Evolutionary conservation across 2,797 vertebrate species (phyloP).

Genomic region (Paratrypauchen microcephalus): DNA sequence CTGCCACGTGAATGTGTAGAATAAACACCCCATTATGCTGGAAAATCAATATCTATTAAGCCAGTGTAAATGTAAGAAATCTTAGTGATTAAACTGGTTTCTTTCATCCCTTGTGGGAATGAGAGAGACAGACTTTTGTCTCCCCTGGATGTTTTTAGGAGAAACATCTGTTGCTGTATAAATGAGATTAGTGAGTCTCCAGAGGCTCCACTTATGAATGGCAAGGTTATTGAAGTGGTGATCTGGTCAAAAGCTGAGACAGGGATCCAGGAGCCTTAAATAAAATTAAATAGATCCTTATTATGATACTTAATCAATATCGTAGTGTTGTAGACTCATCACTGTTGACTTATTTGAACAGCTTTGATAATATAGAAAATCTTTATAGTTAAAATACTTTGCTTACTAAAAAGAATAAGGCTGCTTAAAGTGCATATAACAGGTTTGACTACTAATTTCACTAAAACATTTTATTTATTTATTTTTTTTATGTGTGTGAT

Average conservation of each 20-base stretch:
- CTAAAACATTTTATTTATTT: too few species aligned
- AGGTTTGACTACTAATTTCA: too few species aligned
- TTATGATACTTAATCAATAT: conserved; percentile 48
- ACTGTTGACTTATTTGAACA: conserved; percentile 57
- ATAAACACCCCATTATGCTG: conserved; percentile 28
- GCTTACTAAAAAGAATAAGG: too few species aligned
- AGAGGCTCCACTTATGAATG: conserved; percentile 67
- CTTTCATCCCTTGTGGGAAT: conserved; percentile 69
- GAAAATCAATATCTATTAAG: conserved; percentile 53
- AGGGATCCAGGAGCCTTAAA: conserved; percentile 59
- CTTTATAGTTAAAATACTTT: neutral
- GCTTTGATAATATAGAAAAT: conserved; percentile 69
- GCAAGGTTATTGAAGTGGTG: conserved; percentile 44
- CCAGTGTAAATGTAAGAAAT: conserved; percentile 59
- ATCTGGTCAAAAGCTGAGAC: conserved; percentile 52
- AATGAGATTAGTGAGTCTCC: conserved; percentile 72
- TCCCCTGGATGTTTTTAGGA: conserved; percentile 72
- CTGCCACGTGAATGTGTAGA: neutral
- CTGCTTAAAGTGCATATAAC: too few species aligned
- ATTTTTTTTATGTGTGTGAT: too few species aligned
- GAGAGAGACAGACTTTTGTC: conserved; percentile 58
- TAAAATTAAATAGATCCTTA: conserved; percentile 50
- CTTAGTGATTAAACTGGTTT: conserved; percentile 54
- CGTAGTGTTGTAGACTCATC: conserved; percentile 22
- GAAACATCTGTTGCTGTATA: conserved; percentile 76